Percentiles rank a stretch among this genome's conserved stretches.
phyloP scores from a whole-genome alignment of 2,113 vertebrate genomes.

The Centropus unirufus region DNA sequence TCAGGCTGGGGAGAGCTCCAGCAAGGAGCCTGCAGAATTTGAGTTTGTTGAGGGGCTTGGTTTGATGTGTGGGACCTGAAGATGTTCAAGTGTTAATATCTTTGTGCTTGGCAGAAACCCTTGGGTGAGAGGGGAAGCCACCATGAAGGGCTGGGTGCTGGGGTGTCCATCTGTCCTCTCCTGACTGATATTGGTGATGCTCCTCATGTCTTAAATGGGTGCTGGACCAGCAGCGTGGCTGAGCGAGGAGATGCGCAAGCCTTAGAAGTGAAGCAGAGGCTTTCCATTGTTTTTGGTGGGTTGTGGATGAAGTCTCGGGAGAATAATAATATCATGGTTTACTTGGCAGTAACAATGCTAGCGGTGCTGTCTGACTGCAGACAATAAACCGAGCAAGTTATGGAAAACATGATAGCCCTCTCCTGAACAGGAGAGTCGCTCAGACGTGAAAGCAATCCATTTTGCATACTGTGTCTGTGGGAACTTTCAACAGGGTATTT shows the following conservation, averaged over 20 bases:
- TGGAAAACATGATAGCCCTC: constrained; percentile 37
- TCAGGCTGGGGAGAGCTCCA: neutral
- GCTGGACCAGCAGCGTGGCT: neutral
- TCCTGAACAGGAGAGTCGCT: constrained; percentile 29
- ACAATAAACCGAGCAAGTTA: constrained; percentile 37
- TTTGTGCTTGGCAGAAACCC: accelerated
- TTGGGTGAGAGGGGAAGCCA: neutral
- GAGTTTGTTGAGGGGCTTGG: neutral
- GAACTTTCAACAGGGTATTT: neutral
- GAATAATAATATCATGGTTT: constrained; percentile 56
- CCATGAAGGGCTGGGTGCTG: neutral
- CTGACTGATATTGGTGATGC: neutral
- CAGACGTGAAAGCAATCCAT: neutral
- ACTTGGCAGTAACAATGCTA: constrained; percentile 57
- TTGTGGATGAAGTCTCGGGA: constrained; percentile 34
- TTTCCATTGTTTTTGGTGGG: constrained; percentile 38
- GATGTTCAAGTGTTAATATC: neutral
- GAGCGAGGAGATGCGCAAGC: neutral
- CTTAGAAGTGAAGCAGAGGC: neutral
- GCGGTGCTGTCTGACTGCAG: constrained; percentile 38
- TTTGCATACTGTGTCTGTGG: neutral
- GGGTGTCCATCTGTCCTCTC: neutral
- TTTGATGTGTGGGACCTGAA: neutral
- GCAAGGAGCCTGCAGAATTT: neutral
- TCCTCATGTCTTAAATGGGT: neutral